These are phyloP conservation scores for Eupeodes luniger DNA, from an alignment of 2,888 invertebrate genomes.

Conservation along the genomic window DNA sequence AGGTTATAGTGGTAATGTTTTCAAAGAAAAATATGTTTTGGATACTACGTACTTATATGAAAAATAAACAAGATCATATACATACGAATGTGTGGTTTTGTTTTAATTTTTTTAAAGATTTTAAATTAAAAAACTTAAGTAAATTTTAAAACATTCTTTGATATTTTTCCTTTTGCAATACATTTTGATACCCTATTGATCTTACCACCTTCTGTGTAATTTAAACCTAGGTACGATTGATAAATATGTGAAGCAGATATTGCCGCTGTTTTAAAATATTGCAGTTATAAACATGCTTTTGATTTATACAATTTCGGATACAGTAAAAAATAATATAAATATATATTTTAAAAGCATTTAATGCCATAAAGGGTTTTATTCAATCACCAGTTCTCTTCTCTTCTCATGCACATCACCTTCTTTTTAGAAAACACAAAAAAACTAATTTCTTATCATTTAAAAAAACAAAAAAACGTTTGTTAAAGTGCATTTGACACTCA, in stretches of 20 bases:
- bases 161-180: too few relatives aligned
- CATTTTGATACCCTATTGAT: not conserved
- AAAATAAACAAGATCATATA: not conserved
- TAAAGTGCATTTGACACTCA: not conserved
- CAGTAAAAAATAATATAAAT: not conserved
- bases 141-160: too few relatives aligned
- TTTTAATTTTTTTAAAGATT: too few relatives aligned
- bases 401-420: slow-evolving; percentile 22
- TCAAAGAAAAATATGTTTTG: not conserved
- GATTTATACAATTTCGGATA: not conserved
- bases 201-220: not conserved
- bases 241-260: too few relatives aligned
- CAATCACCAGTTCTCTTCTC: slow-evolving; percentile 37
- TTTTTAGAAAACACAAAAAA: not conserved
- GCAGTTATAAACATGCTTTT: not conserved
- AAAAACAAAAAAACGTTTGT: not conserved
- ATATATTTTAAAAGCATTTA: slow-evolving; percentile 23
- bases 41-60: not conserved
- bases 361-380: slow-evolving; percentile 43
- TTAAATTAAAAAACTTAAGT: too few relatives aligned
- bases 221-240: not conserved
- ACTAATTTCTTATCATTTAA: slow-evolving; percentile 27
- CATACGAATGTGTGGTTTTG: too few relatives aligned
- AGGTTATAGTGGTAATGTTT: slow-evolving; percentile 6
- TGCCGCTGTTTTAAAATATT: not conserved